Evolutionary conservation across 2,888 invertebrate species (phyloP).

Genomic region (Ariolimax columbianus): DNA sequence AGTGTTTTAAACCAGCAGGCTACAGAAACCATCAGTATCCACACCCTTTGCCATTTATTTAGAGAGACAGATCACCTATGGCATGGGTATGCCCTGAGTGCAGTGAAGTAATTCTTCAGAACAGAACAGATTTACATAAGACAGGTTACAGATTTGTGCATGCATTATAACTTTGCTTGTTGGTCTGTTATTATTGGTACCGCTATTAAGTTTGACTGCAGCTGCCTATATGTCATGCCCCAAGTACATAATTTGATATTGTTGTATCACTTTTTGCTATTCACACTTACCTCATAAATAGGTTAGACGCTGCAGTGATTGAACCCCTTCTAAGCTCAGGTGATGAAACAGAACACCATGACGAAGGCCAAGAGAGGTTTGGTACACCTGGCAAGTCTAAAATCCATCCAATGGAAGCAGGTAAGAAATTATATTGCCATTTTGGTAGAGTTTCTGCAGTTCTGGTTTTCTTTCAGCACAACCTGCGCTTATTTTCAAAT

Average conservation of each 20-base stretch:
- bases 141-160: too few species aligned
- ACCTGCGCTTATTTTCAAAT: too few species aligned
- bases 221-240: too few species aligned
- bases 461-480: neutral
- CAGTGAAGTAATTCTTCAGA: too few species aligned
- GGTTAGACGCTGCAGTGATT: constrained; percentile 35
- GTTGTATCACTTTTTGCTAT: constrained; percentile 13
- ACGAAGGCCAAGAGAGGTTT: constrained; percentile 63
- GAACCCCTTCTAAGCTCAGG: constrained; percentile 65
- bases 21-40: too few species aligned
- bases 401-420: constrained; percentile 69
- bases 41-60: too few species aligned
- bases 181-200: too few species aligned
- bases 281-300: neutral
- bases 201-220: too few species aligned
- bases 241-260: neutral
- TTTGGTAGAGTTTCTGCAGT: neutral
- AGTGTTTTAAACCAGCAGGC: too few species aligned
- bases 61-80: too few species aligned
- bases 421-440: constrained; percentile 50
- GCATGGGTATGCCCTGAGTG: too few species aligned
- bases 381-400: constrained; percentile 65
- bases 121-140: neutral
- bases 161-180: too few species aligned
- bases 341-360: constrained; percentile 66